Percentiles rank a stretch among this genome's conserved stretches.
phyloP scores from a whole-genome alignment of 2,113 vertebrate species.

The Ploceus nigricollis region DNA sequence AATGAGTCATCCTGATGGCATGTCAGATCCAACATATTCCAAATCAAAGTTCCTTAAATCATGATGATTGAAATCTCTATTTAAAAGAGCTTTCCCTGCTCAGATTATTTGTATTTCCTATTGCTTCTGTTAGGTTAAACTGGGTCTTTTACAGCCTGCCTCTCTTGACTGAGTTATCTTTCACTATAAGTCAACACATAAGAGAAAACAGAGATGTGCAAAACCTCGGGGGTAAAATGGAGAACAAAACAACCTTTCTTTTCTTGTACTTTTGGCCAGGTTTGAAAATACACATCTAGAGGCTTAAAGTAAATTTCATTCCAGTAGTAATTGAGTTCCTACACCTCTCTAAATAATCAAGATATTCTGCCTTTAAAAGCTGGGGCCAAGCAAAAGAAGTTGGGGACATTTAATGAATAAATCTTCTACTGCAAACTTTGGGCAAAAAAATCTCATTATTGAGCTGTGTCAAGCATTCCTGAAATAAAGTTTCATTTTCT shows the following conservation, averaged over 20 bases:
- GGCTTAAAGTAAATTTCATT: not conserved
- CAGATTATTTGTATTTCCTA: not conserved
- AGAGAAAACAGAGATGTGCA: not conserved
- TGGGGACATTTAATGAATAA: not conserved
- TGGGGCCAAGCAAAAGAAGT: not conserved
- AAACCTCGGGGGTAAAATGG: not conserved
- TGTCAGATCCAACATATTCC: constrained; percentile 42
- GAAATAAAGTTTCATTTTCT: not conserved
- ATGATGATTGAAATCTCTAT: not conserved
- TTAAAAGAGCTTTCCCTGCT: not conserved
- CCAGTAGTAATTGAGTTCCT: not conserved
- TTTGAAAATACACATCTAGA: not conserved
- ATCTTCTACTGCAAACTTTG: not conserved
- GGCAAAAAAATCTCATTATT: not conserved
- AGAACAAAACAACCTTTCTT: not conserved
- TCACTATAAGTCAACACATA: not conserved
- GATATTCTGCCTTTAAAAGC: not conserved
- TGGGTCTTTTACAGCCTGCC: not conserved
- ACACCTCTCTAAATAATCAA: not conserved
- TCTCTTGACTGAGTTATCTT: not conserved
- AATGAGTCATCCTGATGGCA: constrained; percentile 35
- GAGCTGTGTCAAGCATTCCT: not conserved
- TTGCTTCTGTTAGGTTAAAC: not conserved
- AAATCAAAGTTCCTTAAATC: constrained; percentile 32
- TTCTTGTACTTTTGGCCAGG: not conserved